Conservation (phyloP, 1,140 invertebrate genomes). For the Procambarus virginalis region DNA sequence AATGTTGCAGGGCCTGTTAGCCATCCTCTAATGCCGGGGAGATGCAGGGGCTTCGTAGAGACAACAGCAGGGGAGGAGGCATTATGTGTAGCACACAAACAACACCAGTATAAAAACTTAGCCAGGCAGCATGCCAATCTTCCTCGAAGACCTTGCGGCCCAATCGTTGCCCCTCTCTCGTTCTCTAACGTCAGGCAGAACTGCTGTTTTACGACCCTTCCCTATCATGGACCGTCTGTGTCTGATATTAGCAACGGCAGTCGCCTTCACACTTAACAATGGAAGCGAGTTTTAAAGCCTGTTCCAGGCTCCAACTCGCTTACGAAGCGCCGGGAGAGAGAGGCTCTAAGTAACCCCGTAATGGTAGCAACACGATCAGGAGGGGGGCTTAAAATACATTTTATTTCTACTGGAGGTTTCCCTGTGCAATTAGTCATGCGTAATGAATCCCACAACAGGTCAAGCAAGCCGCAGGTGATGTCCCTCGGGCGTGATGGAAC, state of each 20-base stretch:
- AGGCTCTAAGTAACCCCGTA: background rate
- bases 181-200: background rate
- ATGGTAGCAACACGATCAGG: background rate
- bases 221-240: background rate
- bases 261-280: background rate
- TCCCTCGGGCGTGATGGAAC: too few species aligned
- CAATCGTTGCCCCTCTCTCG: background rate
- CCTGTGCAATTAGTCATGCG: background rate
- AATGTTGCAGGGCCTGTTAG: background rate
- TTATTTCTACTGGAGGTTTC: background rate
- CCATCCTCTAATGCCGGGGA: background rate
- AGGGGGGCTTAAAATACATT: background rate
- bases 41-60: background rate
- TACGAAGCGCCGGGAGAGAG: background rate
- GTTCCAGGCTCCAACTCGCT: background rate
- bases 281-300: background rate
- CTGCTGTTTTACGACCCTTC: background rate
- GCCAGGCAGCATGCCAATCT: background rate
- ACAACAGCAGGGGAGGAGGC: background rate
- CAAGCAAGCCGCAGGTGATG: background rate
- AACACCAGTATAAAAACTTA: background rate
- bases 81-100: background rate
- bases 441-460: background rate
- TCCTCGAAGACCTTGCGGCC: background rate
- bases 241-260: background rate